Evolutionary conservation across 2,888 invertebrate species (phyloP).

Genomic region (Drosophila silvestris): DNA sequence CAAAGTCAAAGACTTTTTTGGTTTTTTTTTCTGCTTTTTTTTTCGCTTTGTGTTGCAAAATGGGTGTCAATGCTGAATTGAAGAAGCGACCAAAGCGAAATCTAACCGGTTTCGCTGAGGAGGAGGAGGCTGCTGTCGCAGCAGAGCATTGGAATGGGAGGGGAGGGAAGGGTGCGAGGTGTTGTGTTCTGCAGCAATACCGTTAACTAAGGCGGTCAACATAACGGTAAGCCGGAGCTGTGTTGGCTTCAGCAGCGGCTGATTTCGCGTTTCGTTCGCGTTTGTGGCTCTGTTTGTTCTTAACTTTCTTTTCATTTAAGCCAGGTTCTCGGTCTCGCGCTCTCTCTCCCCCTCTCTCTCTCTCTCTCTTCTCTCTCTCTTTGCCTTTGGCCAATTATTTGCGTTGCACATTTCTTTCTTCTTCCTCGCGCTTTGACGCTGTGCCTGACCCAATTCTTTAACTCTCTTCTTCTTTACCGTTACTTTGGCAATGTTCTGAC

Average conservation of each 20-base stretch:
- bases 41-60: constrained; percentile 33
- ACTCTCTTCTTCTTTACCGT: constrained; percentile 53
- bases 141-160: too few relatives aligned
- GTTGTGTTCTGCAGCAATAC: constrained; percentile 48
- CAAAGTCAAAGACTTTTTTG: constrained; percentile 21
- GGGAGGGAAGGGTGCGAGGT: neutral
- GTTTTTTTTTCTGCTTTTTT: constrained; percentile 12
- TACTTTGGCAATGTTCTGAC: constrained; percentile 49
- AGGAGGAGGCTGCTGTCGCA: neutral
- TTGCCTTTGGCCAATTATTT: constrained; percentile 50
- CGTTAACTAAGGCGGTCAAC: constrained; percentile 76
- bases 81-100: constrained; percentile 11
- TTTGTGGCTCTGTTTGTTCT: constrained; percentile 38
- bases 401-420: constrained; percentile 37
- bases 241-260: constrained; percentile 8
- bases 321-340: constrained; percentile 10
- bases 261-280: constrained; percentile 3
- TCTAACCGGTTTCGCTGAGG: constrained; percentile 40
- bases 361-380: constrained; percentile 2
- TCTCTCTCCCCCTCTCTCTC: constrained; percentile 1
- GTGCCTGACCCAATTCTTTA: constrained; percentile 71
- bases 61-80: constrained; percentile 47
- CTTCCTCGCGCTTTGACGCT: neutral
- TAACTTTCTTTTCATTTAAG: constrained; percentile 61
- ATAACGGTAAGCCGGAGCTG: constrained; percentile 60